Conservation (phyloP, 2,888 invertebrate genomes). For the Campoplex nolae region DNA sequence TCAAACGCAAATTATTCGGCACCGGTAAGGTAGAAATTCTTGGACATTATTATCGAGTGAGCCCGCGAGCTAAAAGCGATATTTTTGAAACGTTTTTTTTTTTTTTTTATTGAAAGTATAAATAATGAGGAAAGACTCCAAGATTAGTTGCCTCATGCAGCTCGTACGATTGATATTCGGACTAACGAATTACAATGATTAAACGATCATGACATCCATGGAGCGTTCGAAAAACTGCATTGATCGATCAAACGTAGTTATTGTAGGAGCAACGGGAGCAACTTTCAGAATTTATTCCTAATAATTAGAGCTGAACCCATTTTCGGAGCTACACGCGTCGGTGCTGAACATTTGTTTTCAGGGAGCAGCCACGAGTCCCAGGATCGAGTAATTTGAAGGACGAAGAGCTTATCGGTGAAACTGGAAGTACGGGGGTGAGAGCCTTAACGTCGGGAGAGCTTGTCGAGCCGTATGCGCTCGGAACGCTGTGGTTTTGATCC, state of each 20-base stretch:
- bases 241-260: not conserved
- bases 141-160: too few species aligned
- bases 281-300: not conserved
- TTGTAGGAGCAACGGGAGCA: not conserved
- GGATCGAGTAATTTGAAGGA: not conserved
- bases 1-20: not conserved
- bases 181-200: not conserved
- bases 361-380: not conserved
- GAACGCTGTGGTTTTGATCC: slow-evolving; percentile 60
- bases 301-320: not conserved
- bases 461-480: slow-evolving; percentile 14
- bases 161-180: too few species aligned
- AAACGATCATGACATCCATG: not conserved
- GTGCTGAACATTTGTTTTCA: not conserved
- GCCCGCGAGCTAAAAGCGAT: not conserved
- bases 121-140: too few species aligned
- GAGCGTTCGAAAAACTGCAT: not conserved
- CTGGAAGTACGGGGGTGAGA: slow-evolving; percentile 37
- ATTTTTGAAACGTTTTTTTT: too few species aligned
- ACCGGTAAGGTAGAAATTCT: not conserved
- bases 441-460: not conserved
- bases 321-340: not conserved
- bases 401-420: slow-evolving; percentile 45
- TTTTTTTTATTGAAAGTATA: too few species aligned
- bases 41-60: not conserved